Evolutionary conservation across 2,888 invertebrate species (phyloP), one percentile per base, ranked within the genome.

Genomic region (Orgyia antiqua): DNA sequence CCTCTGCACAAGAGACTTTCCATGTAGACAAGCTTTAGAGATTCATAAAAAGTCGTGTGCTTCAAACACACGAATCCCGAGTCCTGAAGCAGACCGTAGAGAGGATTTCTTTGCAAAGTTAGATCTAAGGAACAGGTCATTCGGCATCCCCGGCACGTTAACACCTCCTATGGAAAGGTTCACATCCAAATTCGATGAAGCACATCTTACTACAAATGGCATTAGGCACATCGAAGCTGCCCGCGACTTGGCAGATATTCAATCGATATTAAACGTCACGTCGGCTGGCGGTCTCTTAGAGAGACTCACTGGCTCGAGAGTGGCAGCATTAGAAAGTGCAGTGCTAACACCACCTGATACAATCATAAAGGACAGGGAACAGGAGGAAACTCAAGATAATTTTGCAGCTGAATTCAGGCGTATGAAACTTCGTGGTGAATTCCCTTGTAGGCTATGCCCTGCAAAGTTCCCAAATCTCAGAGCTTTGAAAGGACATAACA

Each of bases 401-500:
- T 94, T 94, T 54, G 93, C 94, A 1, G 92, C 93, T 0, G 94
- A 94, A 53, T 94, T 95, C 51, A 87, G 95, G n/a, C 91, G 93
- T 49, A 95, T 96, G 95, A 96, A 96, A 62, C 68, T 94, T 26
- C 91, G 94, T 19, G 95, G 96, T 0, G 95, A 95, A 62, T 96
- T 96, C 60, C 95, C 96, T 0, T 98, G 97, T 68, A 89, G 95
- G 38, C 84, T 96, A n/a, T 98, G 98, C 71, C 89, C 91, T 0
- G 92, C 93, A 0, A 91, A 95, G 13, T 97, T 96, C 65, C 95
- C 95, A 1, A 97, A 96, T 64, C 83, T 96, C 19, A 89, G 96
- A 28, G 95, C 96, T 1, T 82, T 97, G 12, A 97, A 97, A 71
- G 96, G 97, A 0, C 96, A 96, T 72, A 96, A 96, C 64, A 89